phyloP scores from a whole-genome alignment of 2,113 vertebrate species.

The Bos indicus region DNA sequence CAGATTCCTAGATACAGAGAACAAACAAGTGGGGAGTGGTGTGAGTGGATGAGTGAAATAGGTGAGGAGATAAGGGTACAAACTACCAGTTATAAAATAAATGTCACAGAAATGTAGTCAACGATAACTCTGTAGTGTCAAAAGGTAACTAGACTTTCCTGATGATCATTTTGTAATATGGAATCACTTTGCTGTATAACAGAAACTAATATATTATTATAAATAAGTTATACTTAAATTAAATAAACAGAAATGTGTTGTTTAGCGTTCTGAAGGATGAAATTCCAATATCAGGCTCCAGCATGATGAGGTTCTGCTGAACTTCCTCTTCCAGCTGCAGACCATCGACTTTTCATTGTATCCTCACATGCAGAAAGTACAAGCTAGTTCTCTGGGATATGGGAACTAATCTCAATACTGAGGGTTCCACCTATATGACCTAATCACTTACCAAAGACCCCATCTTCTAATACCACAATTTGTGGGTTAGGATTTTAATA shows the following conservation, averaged over 20 bases:
- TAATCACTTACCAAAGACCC: background rate
- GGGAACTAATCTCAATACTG: background rate
- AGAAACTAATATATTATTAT: background rate
- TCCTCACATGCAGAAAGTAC: background rate
- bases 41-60: background rate
- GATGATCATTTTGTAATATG: background rate
- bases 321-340: background rate
- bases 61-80: background rate
- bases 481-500: background rate
- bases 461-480: background rate
- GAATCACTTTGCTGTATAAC: background rate
- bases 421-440: background rate
- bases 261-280: background rate
- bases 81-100: background rate
- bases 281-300: background rate
- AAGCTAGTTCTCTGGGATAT: background rate
- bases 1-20: background rate
- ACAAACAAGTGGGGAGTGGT: background rate
- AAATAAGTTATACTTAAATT: background rate
- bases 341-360: background rate
- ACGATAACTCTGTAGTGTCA: background rate
- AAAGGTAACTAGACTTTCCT: background rate
- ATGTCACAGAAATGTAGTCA: background rate
- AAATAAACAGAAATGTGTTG: background rate
- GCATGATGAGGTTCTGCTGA: background rate